Percentiles rank a stretch among this genome's conserved stretches.
These are phyloP conservation scores for Enteromius trimaculatus DNA, from an alignment of 2,797 vertebrate species.

Conservation along the genomic window DNA sequence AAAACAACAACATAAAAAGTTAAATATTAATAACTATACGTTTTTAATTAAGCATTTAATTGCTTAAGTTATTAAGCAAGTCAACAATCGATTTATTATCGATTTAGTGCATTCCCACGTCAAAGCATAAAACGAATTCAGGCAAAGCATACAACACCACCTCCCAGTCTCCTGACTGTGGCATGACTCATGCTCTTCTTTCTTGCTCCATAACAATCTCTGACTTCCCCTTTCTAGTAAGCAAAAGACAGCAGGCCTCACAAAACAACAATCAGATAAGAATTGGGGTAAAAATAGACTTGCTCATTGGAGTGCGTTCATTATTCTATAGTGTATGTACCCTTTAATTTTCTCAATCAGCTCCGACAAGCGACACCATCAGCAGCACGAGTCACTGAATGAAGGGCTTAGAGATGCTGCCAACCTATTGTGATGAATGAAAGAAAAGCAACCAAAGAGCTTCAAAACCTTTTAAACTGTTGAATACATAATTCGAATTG, in stretches of 20 bases:
- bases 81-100: not conserved
- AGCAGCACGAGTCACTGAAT: conserved; percentile 28
- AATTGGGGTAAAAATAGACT: conserved; percentile 42
- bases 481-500: not conserved
- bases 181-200: conserved; percentile 50
- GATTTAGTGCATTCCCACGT: not conserved
- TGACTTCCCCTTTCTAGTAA: conserved; percentile 45
- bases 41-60: too few relatives aligned
- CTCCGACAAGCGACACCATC: conserved; percentile 27
- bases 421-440: conserved; percentile 7
- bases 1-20: not conserved
- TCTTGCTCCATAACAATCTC: conserved; percentile 16
- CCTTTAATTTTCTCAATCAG: conserved; percentile 46
- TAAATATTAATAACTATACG: not conserved
- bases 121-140: conserved; percentile 37
- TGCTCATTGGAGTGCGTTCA: conserved; percentile 38
- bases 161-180: conserved; percentile 52
- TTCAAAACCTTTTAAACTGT: not conserved
- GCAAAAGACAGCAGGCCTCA: conserved; percentile 39
- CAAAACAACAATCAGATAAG: conserved; percentile 47
- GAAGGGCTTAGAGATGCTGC: conserved; percentile 18
- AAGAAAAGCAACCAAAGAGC: not conserved
- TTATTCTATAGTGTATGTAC: conserved; percentile 41
- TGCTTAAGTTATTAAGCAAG: not conserved
- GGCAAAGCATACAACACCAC: conserved; percentile 20